These are phyloP conservation scores for Hapalemur alaotrensis DNA, from an alignment of 2,797 vertebrate genomes.

Conservation along the genomic window DNA sequence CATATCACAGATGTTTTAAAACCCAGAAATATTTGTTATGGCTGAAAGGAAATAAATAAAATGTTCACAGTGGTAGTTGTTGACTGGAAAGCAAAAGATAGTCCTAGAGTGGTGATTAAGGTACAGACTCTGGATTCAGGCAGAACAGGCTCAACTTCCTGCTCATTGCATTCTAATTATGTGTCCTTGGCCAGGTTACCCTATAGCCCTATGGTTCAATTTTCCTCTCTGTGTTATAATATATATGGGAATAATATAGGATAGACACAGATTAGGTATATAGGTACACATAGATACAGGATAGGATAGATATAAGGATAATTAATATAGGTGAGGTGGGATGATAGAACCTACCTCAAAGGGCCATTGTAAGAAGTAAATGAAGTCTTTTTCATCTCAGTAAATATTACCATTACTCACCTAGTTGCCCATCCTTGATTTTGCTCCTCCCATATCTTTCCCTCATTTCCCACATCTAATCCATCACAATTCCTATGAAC, in stretches of 20 bases:
- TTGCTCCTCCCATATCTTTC: not conserved
- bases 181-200: not conserved
- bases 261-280: not conserved
- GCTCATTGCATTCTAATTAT: not conserved
- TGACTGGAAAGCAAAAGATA: not conserved
- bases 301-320: not conserved
- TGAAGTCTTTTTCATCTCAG: not conserved
- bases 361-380: not conserved
- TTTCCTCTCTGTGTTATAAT: not conserved
- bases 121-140: not conserved
- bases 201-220: not conserved
- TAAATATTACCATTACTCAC: not conserved
- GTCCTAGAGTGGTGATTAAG: not conserved
- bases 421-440: not conserved
- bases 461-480: not conserved
- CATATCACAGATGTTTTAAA: not conserved
- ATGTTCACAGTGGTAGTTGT: not conserved
- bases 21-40: not conserved
- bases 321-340: not conserved
- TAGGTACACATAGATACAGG: not conserved
- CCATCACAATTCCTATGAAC: not conserved
- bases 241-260: not conserved
- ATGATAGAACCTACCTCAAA: not conserved
- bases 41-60: not conserved
- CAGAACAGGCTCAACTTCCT: not conserved